Percentiles rank a stretch among this genome's conserved stretches.
phyloP scores from a whole-genome alignment of 2,113 vertebrate genomes.

The Crotalus helleri region DNA sequence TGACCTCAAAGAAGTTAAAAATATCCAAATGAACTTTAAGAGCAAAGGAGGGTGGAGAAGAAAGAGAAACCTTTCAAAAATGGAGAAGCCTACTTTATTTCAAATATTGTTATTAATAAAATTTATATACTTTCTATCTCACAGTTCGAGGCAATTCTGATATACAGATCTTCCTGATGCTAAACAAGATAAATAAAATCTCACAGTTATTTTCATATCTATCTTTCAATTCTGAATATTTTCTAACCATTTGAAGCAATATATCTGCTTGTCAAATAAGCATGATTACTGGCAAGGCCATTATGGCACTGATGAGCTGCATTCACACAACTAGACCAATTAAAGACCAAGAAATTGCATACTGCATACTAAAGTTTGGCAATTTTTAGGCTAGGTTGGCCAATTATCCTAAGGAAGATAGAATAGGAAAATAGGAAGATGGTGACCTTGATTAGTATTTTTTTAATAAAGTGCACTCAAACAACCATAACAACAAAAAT shows the following conservation, averaged over 20 bases:
- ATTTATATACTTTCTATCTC: too few relatives aligned
- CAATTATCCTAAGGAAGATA: not conserved
- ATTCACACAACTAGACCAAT: not conserved
- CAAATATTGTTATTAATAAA: not conserved
- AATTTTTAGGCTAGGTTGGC: not conserved
- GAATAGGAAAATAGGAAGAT: not conserved
- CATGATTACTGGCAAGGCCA: not conserved
- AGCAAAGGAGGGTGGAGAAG: not conserved
- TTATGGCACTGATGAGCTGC: not conserved
- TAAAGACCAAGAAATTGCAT: not conserved
- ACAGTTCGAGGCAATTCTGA: too few relatives aligned
- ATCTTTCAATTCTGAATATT: not conserved
- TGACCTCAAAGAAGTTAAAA: not conserved
- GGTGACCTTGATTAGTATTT: not conserved
- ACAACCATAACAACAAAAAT: not conserved
- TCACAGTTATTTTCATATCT: not conserved
- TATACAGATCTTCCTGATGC: not conserved
- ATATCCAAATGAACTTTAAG: not conserved
- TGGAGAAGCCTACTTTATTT: not conserved
- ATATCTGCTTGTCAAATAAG: not conserved
- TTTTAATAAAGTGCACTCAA: not conserved
- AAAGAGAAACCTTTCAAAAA: not conserved
- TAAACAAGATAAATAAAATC: not conserved
- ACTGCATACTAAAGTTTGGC: not conserved
- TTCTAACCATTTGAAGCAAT: not conserved